These are phyloP conservation scores for Hypomecis atomaria DNA, from an alignment of 2,888 invertebrate species.

Conservation along the genomic window DNA sequence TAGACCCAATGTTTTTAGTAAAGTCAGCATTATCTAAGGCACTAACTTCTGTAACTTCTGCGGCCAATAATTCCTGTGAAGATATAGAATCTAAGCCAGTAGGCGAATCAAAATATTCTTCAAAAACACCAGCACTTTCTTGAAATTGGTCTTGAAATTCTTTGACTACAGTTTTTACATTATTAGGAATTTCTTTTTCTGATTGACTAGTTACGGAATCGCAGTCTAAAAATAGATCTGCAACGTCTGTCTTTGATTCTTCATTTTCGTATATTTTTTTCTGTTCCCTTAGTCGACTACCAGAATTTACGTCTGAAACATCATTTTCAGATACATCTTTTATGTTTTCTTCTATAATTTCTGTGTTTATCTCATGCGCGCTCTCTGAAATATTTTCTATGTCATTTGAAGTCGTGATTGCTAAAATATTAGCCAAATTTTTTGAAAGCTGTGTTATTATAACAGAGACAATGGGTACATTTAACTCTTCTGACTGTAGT, in stretches of 20 bases:
- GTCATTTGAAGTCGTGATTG: background rate
- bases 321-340: background rate
- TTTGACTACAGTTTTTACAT: background rate
- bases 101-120: slow-evolving; percentile 30
- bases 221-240: slow-evolving; percentile 27
- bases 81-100: slow-evolving; percentile 20
- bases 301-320: background rate
- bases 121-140: slow-evolving; percentile 7
- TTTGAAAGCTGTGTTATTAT: slow-evolving; percentile 24
- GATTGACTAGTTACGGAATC: slow-evolving; percentile 6
- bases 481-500: background rate
- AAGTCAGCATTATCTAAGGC: slow-evolving; percentile 17
- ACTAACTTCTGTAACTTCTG: slow-evolving; percentile 20
- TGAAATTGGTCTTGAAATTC: slow-evolving; percentile 1
- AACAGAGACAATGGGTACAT: background rate
- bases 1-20: background rate
- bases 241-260: background rate
- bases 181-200: background rate
- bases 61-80: slow-evolving; percentile 13
- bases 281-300: background rate
- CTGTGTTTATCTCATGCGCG: slow-evolving; percentile 10
- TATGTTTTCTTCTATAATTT: slow-evolving; percentile 3
- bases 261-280: background rate
- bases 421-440: slow-evolving; percentile 14
- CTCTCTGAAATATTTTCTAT: slow-evolving; percentile 5